phyloP scores from a whole-genome alignment of 1,140 invertebrate species.

The Melipona quadrifasciata region DNA sequence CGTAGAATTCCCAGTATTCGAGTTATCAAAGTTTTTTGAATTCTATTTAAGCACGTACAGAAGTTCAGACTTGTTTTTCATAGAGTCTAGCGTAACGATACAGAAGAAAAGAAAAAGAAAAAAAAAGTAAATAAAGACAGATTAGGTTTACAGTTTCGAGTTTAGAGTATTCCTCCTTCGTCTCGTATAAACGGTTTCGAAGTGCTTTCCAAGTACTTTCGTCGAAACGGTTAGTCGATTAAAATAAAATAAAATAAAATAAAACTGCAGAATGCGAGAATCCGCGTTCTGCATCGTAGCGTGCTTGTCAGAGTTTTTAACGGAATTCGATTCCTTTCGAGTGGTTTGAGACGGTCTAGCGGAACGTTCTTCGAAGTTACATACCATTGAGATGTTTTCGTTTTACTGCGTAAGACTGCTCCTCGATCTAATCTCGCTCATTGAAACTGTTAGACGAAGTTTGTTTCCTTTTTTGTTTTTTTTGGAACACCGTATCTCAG shows the following conservation, averaged over 20 bases:
- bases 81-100: constrained; percentile 59
- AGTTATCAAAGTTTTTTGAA: constrained; percentile 65
- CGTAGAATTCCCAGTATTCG: constrained; percentile 71
- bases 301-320: constrained; percentile 51
- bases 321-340: constrained; percentile 14
- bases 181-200: constrained; percentile 37
- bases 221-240: constrained; percentile 52
- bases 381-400: constrained; percentile 35
- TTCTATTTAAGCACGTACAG: constrained; percentile 58
- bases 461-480: constrained; percentile 7
- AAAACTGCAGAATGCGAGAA: constrained; percentile 15
- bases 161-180: constrained; percentile 59
- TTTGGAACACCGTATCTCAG: constrained; percentile 53
- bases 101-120: too few species aligned
- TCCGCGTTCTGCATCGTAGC: constrained; percentile 50
- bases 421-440: constrained; percentile 59
- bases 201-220: constrained; percentile 38
- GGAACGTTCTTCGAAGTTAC: constrained; percentile 26
- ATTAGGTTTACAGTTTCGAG: constrained; percentile 58
- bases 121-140: neutral
- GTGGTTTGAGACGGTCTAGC: constrained; percentile 58
- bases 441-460: constrained; percentile 42
- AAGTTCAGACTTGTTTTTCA: constrained; percentile 57
- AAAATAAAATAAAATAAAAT: neutral
- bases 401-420: constrained; percentile 52